A percentile compares a stretch with the other conserved stretches of the same genome.
Evolutionary conservation across 2,797 vertebrate genomes (phyloP).

Genomic region (Sphenopsis melanotis): DNA sequence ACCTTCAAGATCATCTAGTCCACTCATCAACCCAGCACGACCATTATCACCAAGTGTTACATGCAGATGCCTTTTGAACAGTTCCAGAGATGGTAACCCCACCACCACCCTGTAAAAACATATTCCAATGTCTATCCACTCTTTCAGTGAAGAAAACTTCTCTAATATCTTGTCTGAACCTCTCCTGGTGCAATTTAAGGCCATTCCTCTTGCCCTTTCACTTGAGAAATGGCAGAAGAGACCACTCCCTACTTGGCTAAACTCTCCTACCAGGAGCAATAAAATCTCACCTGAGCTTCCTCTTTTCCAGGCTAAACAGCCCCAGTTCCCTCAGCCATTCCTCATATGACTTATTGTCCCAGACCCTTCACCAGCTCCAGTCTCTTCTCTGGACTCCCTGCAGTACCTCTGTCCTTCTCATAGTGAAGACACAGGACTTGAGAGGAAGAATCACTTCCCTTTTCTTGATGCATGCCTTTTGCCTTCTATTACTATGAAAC

Average conservation of each 20-base stretch:
- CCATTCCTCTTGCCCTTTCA: neutral
- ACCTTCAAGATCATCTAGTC: neutral
- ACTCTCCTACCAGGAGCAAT: neutral
- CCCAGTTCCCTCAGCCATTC: neutral
- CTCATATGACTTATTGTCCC: neutral
- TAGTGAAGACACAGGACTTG: too few species aligned
- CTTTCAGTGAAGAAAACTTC: neutral
- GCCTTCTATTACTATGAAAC: neutral
- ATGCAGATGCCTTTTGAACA: neutral
- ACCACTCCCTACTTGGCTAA: too few species aligned
- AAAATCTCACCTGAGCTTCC: neutral
- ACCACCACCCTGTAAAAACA: accelerated
- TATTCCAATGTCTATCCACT: neutral
- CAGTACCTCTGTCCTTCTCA: neutral
- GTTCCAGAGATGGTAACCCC: neutral
- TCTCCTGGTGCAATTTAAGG: neutral
- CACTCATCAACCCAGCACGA: neutral
- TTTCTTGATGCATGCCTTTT: too few species aligned
- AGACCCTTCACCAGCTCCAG: neutral
- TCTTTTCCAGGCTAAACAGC: neutral
- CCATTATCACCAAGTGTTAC: too few species aligned
- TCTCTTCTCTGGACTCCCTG: neutral
- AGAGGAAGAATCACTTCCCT: neutral
- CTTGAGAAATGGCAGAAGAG: neutral
- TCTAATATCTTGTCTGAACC: neutral